Evolutionary conservation across 1,140 invertebrate species (phyloP).

Genomic region (Drosophila seguyi): DNA sequence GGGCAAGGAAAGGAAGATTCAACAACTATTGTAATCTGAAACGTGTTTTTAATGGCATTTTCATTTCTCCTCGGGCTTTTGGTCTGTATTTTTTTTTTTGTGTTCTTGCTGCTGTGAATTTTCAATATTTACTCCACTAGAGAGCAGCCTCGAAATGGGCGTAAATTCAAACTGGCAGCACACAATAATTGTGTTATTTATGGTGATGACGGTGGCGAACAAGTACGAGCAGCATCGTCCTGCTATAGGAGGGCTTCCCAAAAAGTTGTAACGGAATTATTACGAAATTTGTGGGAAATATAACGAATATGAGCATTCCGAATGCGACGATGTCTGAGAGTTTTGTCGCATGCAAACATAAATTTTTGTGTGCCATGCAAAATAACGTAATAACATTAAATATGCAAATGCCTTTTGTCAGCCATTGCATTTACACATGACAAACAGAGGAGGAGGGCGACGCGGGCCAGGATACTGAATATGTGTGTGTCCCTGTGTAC

Average conservation of each 20-base stretch:
- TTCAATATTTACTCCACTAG: constrained; percentile 62
- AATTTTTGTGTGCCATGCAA: constrained; percentile 82
- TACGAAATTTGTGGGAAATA: constrained; percentile 72
- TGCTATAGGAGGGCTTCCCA: constrained; percentile 24
- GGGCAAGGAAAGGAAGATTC: constrained; percentile 3
- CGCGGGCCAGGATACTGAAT: background rate
- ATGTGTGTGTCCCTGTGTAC: constrained; percentile 12
- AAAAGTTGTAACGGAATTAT: constrained; percentile 80
- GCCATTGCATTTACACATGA: constrained; percentile 77
- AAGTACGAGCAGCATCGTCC: constrained; percentile 21
- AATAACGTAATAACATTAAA: constrained; percentile 84
- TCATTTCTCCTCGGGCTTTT: constrained; percentile 27
- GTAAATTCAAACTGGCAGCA: constrained; percentile 79
- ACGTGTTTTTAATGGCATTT: constrained; percentile 75
- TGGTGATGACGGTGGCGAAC: constrained; percentile 67
- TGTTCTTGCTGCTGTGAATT: constrained; percentile 27
- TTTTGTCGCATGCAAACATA: constrained; percentile 78
- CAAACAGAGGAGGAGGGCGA: constrained; percentile 40
- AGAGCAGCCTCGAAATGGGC: constrained; percentile 40
- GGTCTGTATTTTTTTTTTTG: constrained; percentile 11
- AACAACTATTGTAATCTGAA: constrained; percentile 54
- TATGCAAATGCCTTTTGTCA: constrained; percentile 84
- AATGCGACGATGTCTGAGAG: constrained; percentile 42
- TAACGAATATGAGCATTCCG: constrained; percentile 60
- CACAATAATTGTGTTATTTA: constrained; percentile 81